Conservation (phyloP, 2,797 vertebrate genomes). For the Chaenodraco wilsoni region DNA sequence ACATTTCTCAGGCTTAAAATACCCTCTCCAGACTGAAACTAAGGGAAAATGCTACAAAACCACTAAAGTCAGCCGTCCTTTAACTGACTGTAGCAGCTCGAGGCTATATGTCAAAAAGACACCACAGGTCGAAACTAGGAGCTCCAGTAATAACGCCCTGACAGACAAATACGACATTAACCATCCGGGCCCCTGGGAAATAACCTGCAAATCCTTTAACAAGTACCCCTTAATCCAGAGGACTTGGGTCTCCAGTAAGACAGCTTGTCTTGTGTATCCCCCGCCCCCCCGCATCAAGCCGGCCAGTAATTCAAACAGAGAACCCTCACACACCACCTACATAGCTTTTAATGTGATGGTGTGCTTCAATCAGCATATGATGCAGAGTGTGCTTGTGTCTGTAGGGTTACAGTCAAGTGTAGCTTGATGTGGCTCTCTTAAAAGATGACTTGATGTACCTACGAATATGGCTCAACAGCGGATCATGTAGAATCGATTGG, state of each 20-base stretch:
- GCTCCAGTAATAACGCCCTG: slow-evolving; percentile 1
- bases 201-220: slow-evolving; percentile 37
- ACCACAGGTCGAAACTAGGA: slow-evolving; percentile 7
- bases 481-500: neutral
- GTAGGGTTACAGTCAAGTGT: neutral
- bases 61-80: slow-evolving; percentile 21
- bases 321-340: slow-evolving; percentile 16
- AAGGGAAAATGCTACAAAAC: slow-evolving; percentile 17
- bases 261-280: slow-evolving; percentile 5
- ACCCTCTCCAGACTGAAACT: slow-evolving; percentile 8
- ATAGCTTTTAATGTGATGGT: slow-evolving; percentile 19
- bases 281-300: neutral
- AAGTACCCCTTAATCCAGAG: slow-evolving; percentile 25
- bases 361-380: slow-evolving; percentile 11
- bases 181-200: neutral
- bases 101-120: slow-evolving; percentile 20
- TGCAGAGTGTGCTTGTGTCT: slow-evolving; percentile 14
- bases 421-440: neutral
- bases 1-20: slow-evolving; percentile 31
- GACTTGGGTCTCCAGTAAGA: slow-evolving; percentile 11
- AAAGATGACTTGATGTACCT: neutral
- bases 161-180: slow-evolving; percentile 9
- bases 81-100: slow-evolving; percentile 3
- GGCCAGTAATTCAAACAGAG: slow-evolving; percentile 18
- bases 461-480: neutral